phyloP scores from a whole-genome alignment of 2,888 invertebrate species.

The Icerya purchasi region DNA sequence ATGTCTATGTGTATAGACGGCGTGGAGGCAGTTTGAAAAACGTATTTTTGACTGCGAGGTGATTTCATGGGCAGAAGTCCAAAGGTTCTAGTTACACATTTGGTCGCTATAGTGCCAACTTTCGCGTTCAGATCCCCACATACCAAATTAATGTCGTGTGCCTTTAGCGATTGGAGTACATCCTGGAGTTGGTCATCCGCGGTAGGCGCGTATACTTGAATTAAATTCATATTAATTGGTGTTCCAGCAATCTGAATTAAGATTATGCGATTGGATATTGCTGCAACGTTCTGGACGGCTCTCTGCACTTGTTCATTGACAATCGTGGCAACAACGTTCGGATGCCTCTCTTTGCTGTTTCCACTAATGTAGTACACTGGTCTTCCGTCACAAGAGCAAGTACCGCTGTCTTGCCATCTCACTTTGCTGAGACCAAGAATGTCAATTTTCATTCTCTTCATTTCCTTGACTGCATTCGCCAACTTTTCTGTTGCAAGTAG shows the following conservation, averaged over 20 bases:
- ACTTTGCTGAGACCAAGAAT: neutral
- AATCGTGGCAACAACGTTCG: neutral
- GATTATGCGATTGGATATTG: too few relatives aligned
- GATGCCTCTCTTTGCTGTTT: slow-evolving; percentile 2
- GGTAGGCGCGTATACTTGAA: too few relatives aligned
- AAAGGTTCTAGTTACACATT: neutral
- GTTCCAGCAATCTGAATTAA: too few relatives aligned
- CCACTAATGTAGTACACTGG: slow-evolving; percentile 1
- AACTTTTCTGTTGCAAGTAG: too few relatives aligned
- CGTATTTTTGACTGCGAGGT: too few relatives aligned
- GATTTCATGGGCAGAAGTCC: too few relatives aligned
- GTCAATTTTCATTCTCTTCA: neutral
- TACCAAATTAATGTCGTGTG: neutral
- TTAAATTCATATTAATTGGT: too few relatives aligned
- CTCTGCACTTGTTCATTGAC: neutral
- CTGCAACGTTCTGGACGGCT: neutral
- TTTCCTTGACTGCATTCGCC: neutral
- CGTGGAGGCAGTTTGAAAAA: too few relatives aligned
- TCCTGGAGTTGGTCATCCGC: neutral
- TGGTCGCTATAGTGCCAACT: neutral
- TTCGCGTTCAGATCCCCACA: too few relatives aligned
- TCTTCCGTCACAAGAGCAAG: neutral
- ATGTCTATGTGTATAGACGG: too few relatives aligned
- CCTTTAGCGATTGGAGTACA: neutral
- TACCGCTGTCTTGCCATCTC: slow-evolving; percentile 4